A percentile compares a stretch with the other conserved stretches of the same genome.
Evolutionary conservation across 2,113 vertebrate species (phyloP).

Genomic region (Piaya cayana): DNA sequence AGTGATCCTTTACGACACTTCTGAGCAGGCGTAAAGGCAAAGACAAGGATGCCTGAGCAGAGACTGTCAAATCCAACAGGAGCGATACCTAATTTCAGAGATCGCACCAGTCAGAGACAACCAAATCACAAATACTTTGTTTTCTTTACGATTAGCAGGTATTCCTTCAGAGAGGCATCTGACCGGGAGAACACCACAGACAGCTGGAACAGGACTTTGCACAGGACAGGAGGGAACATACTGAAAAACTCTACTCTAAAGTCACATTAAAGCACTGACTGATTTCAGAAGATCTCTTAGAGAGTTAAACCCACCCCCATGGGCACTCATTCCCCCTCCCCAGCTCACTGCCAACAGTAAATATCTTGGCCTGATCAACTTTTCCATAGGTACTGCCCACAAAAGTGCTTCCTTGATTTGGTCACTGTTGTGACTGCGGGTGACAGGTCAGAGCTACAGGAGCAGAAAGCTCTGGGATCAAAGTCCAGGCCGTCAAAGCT

Average conservation of each 20-base stretch:
- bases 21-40: background rate
- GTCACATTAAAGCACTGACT: background rate
- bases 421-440: background rate
- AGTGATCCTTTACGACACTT: too few species aligned
- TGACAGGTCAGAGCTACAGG: rapidly evolving
- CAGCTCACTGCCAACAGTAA: background rate
- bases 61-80: background rate
- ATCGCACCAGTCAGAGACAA: background rate
- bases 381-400: background rate
- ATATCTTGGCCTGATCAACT: background rate
- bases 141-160: background rate
- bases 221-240: background rate
- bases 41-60: background rate
- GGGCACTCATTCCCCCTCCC: too few species aligned
- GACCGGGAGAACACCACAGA: rapidly evolving
- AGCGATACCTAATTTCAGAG: background rate
- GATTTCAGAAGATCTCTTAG: background rate
- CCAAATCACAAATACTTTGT: too few species aligned
- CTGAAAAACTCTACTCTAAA: background rate
- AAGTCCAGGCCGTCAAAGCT: too few species aligned
- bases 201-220: background rate
- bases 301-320: background rate
- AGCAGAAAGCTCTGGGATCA: background rate
- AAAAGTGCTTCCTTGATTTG: background rate
- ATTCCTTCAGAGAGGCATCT: background rate